phyloP scores from a whole-genome alignment of 2,113 vertebrate species.

The Neoarius graeffei region DNA sequence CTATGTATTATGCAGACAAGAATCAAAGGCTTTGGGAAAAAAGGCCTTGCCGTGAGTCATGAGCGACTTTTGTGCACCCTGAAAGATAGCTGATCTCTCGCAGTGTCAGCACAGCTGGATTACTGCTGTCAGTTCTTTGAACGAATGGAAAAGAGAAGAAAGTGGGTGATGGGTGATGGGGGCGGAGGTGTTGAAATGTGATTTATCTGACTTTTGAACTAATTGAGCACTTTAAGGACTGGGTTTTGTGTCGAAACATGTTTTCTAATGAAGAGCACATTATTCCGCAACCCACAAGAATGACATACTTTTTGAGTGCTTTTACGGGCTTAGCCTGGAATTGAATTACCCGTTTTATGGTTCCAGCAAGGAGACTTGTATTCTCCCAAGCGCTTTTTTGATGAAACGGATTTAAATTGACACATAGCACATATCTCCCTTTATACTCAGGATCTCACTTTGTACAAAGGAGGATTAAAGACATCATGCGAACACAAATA shows the following conservation, averaged over 20 bases:
- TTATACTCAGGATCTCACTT: conserved; percentile 3
- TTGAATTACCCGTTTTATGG: conserved; percentile 39
- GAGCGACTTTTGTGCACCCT: conserved; percentile 46
- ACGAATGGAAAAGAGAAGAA: conserved; percentile 33
- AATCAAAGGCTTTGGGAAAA: conserved; percentile 51
- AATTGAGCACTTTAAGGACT: conserved; percentile 28
- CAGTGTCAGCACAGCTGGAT: conserved; percentile 48
- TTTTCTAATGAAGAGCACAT: conserved; percentile 31
- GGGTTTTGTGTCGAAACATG: conserved; percentile 31
- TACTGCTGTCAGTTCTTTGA: conserved; percentile 36
- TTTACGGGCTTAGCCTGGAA: conserved; percentile 28
- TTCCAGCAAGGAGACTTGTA: conserved; percentile 1
- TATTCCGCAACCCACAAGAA: conserved; percentile 37
- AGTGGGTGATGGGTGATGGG: neutral
- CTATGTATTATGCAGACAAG: conserved; percentile 50
- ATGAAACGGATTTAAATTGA: conserved; percentile 28
- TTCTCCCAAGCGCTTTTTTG: conserved; percentile 7
- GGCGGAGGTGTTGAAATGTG: conserved; percentile 14
- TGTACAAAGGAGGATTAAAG: conserved; percentile 2
- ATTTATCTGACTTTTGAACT: conserved; percentile 52
- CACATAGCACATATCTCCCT: neutral
- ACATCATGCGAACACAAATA: neutral
- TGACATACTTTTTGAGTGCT: conserved; percentile 29
- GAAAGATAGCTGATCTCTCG: conserved; percentile 38
- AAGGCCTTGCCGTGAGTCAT: conserved; percentile 49